Evolutionary conservation across 2,888 invertebrate genomes (phyloP).

Genomic region (Plebejus melissa): DNA sequence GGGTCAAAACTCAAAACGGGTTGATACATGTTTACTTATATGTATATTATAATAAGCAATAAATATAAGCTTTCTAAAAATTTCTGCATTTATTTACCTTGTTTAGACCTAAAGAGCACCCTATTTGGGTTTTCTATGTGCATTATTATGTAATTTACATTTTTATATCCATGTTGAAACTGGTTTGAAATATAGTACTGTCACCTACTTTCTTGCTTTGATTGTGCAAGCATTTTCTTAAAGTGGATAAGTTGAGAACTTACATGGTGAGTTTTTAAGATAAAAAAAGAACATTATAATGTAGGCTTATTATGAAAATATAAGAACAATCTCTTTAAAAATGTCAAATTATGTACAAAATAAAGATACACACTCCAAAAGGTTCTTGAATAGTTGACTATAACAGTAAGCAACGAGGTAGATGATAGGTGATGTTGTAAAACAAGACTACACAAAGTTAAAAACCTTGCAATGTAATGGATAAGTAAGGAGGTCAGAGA

Average conservation of each 20-base stretch:
- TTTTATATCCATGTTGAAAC: neutral
- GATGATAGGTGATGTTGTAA: neutral
- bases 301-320: neutral
- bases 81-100: neutral
- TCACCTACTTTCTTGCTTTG: slow-evolving; percentile 15
- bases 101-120: neutral
- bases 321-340: neutral
- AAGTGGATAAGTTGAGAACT: neutral
- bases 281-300: neutral
- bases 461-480: slow-evolving; percentile 32
- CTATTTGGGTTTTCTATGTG: neutral
- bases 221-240: slow-evolving; percentile 1
- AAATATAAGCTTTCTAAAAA: neutral
- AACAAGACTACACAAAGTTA: slow-evolving; percentile 13
- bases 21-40: too few relatives aligned
- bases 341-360: neutral
- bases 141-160: neutral
- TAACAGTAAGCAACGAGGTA: neutral
- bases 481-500: slow-evolving; percentile 40
- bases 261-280: neutral
- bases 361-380: neutral
- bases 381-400: neutral
- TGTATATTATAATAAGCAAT: too few relatives aligned
- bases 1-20: too few relatives aligned
- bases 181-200: neutral